A percentile compares a stretch with the other conserved stretches of the same genome.
Evolutionary conservation across 2,888 invertebrate species (phyloP).

Genomic region (Drosophila nigricruria): DNA sequence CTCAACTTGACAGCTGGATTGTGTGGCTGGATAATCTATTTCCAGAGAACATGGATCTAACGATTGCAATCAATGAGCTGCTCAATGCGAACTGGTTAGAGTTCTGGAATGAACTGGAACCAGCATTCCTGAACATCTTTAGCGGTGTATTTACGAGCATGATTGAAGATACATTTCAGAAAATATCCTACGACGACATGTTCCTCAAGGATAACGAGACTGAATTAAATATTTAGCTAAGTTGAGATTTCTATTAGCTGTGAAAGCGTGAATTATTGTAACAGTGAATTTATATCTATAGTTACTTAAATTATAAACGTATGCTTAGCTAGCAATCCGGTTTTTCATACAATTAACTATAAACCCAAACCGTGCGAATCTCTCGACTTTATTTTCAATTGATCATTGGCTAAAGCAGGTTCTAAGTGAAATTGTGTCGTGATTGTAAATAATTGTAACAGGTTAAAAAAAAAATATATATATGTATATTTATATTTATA

Average conservation of each 20-base stretch:
- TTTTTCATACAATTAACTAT: constrained; percentile 10
- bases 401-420: constrained; percentile 20
- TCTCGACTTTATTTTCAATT: constrained; percentile 25
- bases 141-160: constrained; percentile 30
- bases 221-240: constrained; percentile 14
- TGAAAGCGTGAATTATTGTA: background rate
- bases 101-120: constrained; percentile 61
- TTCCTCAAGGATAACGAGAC: constrained; percentile 42
- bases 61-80: constrained; percentile 38
- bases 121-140: constrained; percentile 34
- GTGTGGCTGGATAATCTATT: constrained; percentile 45
- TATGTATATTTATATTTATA: background rate
- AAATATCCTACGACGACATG: constrained; percentile 56
- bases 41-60: constrained; percentile 49
- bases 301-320: background rate
- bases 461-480: background rate
- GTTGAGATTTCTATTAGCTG: background rate
- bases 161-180: constrained; percentile 37
- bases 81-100: constrained; percentile 54
- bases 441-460: constrained; percentile 21
- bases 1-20: constrained; percentile 47
- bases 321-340: constrained; percentile 22
- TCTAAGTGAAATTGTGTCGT: constrained; percentile 22
- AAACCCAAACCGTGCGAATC: background rate
- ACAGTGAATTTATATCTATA: background rate